These are phyloP conservation scores for Cryptoleucopteryx plumbea DNA, from an alignment of 2,113 vertebrate genomes.

Conservation along the genomic window DNA sequence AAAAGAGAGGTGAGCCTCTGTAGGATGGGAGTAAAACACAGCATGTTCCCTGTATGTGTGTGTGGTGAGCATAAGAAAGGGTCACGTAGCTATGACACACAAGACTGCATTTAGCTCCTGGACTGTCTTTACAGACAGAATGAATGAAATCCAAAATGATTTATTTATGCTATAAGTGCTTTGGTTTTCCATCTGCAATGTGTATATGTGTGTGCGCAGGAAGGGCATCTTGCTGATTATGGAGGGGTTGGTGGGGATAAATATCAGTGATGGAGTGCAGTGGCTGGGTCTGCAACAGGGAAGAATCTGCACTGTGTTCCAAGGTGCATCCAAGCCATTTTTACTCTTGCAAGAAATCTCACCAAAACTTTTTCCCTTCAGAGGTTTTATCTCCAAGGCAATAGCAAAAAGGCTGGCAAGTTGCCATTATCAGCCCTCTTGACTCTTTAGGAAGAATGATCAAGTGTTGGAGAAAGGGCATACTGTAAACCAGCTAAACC, in stretches of 20 bases:
- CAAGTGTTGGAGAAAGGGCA: background rate
- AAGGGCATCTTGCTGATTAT: background rate
- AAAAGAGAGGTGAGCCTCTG: background rate
- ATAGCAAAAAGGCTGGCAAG: background rate
- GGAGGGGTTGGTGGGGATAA: background rate
- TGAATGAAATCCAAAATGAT: too few relatives aligned
- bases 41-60: background rate
- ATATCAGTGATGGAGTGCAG: background rate
- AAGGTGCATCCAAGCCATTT: background rate
- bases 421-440: background rate
- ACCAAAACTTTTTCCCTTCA: background rate
- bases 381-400: background rate
- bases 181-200: background rate
- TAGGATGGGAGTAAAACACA: background rate
- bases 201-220: background rate
- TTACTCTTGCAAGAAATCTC: background rate
- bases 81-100: background rate
- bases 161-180: background rate
- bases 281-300: background rate
- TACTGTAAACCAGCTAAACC: background rate
- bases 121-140: background rate
- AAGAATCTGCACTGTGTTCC: background rate
- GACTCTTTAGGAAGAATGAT: background rate
- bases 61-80: background rate
- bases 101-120: background rate